phyloP scores from a whole-genome alignment of 2,888 invertebrate species.

The Euphydryas editha region DNA sequence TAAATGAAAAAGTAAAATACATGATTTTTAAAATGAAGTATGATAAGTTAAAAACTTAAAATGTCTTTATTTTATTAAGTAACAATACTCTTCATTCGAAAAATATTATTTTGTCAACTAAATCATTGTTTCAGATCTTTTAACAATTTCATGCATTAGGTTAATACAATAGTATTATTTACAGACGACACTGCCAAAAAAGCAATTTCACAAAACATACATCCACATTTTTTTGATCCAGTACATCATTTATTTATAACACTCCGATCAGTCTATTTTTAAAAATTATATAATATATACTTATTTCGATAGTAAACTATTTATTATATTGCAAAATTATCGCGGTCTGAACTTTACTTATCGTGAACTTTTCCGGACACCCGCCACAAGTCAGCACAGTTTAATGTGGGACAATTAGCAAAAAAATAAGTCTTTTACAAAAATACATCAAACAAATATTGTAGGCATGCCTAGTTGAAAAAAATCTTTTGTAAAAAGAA shows the following conservation, averaged over 20 bases:
- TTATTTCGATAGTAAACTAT: neutral
- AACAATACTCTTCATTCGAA: neutral
- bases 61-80: neutral
- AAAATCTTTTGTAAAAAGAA: too few relatives aligned
- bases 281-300: neutral
- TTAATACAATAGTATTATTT: neutral
- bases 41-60: neutral
- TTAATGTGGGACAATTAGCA: neutral
- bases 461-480: too few relatives aligned
- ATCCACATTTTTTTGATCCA: neutral
- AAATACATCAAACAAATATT: too few relatives aligned
- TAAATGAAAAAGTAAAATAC: constrained; percentile 1
- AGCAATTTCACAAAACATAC: neutral
- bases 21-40: neutral
- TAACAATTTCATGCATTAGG: neutral
- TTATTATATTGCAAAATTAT: constrained; percentile 1
- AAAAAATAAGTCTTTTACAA: neutral
- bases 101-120: neutral
- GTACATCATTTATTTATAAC: neutral
- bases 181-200: constrained; percentile 1
- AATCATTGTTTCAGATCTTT: constrained; percentile 4
- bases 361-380: neutral
- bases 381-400: neutral
- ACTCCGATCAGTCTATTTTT: too few relatives aligned
- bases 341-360: constrained; percentile 3